Base-by-base conservation (phyloP, 1,140 invertebrate genomes). In the Adelges cooleyi region DNA sequence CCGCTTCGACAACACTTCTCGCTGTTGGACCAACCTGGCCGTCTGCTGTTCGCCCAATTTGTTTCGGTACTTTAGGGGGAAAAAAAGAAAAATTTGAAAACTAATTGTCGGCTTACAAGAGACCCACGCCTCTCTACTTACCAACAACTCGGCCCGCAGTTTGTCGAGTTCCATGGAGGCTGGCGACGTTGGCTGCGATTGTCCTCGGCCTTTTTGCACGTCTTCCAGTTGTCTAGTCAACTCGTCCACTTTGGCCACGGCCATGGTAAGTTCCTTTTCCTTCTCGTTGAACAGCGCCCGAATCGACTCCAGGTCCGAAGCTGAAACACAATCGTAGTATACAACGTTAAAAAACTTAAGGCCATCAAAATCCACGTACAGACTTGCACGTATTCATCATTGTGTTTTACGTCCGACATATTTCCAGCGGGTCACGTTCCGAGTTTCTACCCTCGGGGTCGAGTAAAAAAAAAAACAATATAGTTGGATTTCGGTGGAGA, bases 221-320 rank as follows among this genome's bases (percentile, higher is more conserved):
- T 95, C 91, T 73, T 96, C 93, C 70, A 98, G 78, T 75, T 97
- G 94, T 71, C 88, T 78, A 59, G 92, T 96, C 71, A 97, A 77
- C 75, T 95, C 91, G 72, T 96, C 94, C 70, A 97, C 93, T 77
- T 95, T 95, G 69, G 90, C 87, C 70, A 95, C 90, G 1, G 94
- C 94, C 80, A 95, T 75, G 27, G 89, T 90, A 40, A 98, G 78
- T 77, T 97, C 94, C 75, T 96, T 96, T 73, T 97, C 93, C 75
- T 97, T 97, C 74, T 96, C 92, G 81, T 92, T 95, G 81, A 97
- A 97, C 51, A 97, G 80, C 20, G 90, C 89, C 66, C 92, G 85
- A 71, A 96, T 95, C 65, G 91, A 92, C 76, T 97, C 93, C 75
- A 98, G 79, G 78, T 98, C 95, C 72, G 89, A 90, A 71, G 87